phyloP scores from a whole-genome alignment of 1,140 invertebrate species.

The Proales similis region DNA sequence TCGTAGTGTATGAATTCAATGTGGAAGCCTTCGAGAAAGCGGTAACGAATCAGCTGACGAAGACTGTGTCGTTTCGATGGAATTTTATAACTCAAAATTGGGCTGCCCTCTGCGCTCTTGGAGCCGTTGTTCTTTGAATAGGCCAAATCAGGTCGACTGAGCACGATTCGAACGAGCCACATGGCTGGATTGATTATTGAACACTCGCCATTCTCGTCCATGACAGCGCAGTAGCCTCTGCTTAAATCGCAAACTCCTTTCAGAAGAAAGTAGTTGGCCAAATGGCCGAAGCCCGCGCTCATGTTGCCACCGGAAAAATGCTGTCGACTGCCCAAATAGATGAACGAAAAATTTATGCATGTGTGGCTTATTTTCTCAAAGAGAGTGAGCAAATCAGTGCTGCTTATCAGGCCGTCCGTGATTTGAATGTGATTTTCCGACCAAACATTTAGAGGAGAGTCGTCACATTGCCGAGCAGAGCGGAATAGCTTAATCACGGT shows the following conservation, averaged over 20 bases:
- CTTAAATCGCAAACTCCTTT: constrained; percentile 10
- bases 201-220: constrained; percentile 26
- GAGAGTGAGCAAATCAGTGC: background rate
- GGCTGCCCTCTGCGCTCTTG: background rate
- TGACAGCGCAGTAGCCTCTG: constrained; percentile 17
- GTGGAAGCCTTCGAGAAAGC: constrained; percentile 21
- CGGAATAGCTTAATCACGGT: too few relatives aligned
- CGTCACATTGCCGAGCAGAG: too few relatives aligned
- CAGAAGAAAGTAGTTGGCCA: constrained; percentile 21
- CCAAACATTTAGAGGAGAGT: too few relatives aligned
- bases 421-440: constrained; percentile 27
- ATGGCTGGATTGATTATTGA: too few relatives aligned
- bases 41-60: background rate
- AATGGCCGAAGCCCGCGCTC: constrained; percentile 13
- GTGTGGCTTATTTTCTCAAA: constrained; percentile 33
- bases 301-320: constrained; percentile 9
- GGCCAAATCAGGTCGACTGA: background rate
- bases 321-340: constrained; percentile 8
- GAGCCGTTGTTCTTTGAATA: too few relatives aligned
- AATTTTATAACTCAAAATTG: background rate
- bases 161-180: background rate
- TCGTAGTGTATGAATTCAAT: background rate
- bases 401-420: constrained; percentile 14
- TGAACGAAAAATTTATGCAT: constrained; percentile 25
- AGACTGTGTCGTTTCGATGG: background rate